Conservation (phyloP, 2,113 vertebrate species). For the Anarrhichthys ocellatus region DNA sequence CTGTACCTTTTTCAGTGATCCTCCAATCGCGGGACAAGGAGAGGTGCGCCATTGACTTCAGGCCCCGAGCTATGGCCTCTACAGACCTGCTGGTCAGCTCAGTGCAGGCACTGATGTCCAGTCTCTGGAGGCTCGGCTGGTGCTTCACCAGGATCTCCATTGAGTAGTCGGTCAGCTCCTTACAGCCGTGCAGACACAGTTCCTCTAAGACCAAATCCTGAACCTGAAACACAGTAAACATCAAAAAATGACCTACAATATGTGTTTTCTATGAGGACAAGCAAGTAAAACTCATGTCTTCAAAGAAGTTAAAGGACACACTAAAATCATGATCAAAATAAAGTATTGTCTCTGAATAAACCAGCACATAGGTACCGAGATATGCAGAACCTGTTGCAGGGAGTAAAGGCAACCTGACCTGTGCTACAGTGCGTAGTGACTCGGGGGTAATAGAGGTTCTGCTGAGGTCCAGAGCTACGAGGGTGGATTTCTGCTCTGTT, state of each 20-base stretch:
- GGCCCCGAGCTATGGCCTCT: conserved; percentile 69
- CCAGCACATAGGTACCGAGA: background rate
- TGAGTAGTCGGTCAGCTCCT: conserved; percentile 86
- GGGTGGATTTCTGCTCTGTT: conserved; percentile 70
- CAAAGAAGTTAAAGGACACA: background rate
- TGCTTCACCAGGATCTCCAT: conserved; percentile 82
- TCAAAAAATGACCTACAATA: background rate
- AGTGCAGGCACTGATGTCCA: conserved; percentile 87
- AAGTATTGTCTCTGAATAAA: background rate
- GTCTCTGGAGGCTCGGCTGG: conserved; percentile 80
- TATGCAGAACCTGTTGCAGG: conserved; percentile 16
- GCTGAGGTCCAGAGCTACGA: conserved; percentile 85
- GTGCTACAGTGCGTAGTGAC: conserved; percentile 81
- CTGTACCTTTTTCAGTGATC: conserved; percentile 80
- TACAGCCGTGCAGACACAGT: conserved; percentile 83
- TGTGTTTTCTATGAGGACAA: background rate
- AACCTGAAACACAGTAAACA: conserved; percentile 54
- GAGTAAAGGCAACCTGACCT: conserved; percentile 58
- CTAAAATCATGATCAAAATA: background rate
- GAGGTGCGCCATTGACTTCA: conserved; percentile 77
- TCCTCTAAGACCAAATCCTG: conserved; percentile 81
- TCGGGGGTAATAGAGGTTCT: conserved; percentile 84
- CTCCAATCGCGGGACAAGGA: conserved; percentile 81
- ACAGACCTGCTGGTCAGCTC: conserved; percentile 84
- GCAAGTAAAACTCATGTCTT: background rate